Evolutionary conservation across 2,888 invertebrate species (phyloP).

Genomic region (Pachycephus smyrnensis): DNA sequence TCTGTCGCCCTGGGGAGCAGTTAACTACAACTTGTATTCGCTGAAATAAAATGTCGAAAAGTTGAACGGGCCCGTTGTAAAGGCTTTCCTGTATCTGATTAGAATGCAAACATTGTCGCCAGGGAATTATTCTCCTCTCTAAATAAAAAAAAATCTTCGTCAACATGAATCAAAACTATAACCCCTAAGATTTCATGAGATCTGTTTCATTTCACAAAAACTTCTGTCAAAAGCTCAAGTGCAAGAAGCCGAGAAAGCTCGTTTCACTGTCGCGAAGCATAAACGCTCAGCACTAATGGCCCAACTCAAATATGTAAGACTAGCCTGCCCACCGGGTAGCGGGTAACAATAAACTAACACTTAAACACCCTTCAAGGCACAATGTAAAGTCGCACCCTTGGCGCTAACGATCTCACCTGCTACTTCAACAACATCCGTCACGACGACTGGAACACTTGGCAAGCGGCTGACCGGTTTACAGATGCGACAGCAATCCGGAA

Average conservation of each 20-base stretch:
- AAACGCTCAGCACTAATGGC: constrained; percentile 50
- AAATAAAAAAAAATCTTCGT: not conserved
- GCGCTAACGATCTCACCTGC: constrained; percentile 64
- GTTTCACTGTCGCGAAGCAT: constrained; percentile 29
- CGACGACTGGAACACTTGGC: constrained; percentile 15
- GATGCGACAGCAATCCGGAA: not conserved
- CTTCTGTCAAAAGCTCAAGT: not conserved
- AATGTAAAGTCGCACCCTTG: constrained; percentile 61
- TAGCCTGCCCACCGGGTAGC: constrained; percentile 60
- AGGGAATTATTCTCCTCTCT: not conserved
- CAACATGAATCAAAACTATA: not conserved
- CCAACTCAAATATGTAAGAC: constrained; percentile 56
- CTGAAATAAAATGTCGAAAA: constrained; percentile 61
- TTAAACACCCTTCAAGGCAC: constrained; percentile 56
- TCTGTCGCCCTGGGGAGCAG: constrained; percentile 45
- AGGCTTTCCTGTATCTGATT: constrained; percentile 9
- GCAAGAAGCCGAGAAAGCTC: not conserved
- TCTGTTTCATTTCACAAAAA: not conserved
- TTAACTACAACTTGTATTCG: constrained; percentile 43
- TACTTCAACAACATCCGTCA: constrained; percentile 2
- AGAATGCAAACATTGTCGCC: not conserved
- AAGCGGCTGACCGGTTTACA: constrained; percentile 18
- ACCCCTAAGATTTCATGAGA: not conserved
- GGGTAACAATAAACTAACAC: constrained; percentile 66
- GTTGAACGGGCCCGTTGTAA: constrained; percentile 56